Evolutionary conservation across 2,888 invertebrate species (phyloP).

Genomic region (Clanis bilineata): DNA sequence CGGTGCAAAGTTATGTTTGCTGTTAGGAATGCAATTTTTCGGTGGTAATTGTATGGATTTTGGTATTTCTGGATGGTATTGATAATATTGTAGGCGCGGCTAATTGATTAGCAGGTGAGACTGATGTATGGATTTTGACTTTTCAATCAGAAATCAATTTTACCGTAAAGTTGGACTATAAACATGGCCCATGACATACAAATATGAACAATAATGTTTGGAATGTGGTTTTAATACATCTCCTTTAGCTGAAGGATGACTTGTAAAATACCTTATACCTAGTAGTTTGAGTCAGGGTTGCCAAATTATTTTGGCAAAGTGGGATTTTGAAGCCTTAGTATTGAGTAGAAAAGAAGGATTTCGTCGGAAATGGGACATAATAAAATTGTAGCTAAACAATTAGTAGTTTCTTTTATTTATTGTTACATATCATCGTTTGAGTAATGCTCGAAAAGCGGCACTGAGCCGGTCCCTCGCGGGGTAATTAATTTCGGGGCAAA

Average conservation of each 20-base stretch:
- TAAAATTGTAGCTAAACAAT: no score
- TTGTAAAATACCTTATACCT: no score
- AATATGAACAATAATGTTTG: neutral
- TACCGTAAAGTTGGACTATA: conserved; percentile 5
- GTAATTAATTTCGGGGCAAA: no score
- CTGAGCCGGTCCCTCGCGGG: no score
- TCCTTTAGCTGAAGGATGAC: neutral
- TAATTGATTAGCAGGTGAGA: conserved; percentile 19
- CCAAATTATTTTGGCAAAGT: no score
- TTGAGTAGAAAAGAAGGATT: no score
- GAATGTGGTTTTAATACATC: neutral
- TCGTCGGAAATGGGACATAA: no score
- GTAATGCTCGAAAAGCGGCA: no score
- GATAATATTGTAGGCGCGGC: conserved; percentile 6
- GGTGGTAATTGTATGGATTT: neutral
- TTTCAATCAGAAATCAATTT: neutral
- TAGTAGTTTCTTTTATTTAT: no score
- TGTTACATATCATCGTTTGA: no score
- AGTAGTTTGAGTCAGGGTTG: no score
- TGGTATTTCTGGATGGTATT: neutral
- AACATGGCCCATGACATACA: neutral
- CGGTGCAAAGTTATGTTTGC: conserved; percentile 24
- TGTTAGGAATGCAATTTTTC: neutral
- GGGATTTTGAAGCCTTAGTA: no score
- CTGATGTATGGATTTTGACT: conserved; percentile 11